Evolutionary conservation across 2,113 vertebrate species (phyloP).

Genomic region (Orthochromis indermauri): DNA sequence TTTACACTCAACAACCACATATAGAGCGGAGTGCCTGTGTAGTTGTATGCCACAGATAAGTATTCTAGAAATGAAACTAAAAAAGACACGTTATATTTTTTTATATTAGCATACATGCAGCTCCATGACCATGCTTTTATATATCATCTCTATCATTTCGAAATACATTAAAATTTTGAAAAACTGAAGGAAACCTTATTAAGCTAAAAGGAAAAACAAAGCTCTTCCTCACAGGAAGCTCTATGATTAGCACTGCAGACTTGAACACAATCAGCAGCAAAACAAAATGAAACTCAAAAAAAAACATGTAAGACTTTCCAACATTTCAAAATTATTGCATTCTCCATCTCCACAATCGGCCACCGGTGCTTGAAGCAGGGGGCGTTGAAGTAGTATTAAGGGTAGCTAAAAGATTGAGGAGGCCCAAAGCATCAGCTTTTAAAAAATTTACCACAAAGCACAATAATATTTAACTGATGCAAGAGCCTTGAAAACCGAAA

Average conservation of each 20-base stretch:
- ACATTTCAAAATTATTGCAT: conserved; percentile 43
- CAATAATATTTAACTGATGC: conserved; percentile 58
- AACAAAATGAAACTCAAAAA: neutral
- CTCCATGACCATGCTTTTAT: neutral
- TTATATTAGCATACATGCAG: neutral
- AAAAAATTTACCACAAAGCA: conserved; percentile 54
- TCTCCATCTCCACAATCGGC: neutral
- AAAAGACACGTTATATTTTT: neutral
- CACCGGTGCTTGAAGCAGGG: neutral
- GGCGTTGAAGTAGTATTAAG: neutral
- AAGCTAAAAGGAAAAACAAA: neutral
- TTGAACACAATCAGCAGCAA: neutral
- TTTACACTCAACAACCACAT: neutral
- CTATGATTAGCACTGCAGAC: neutral
- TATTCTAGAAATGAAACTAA: neutral
- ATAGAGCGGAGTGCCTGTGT: neutral
- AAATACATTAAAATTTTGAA: neutral
- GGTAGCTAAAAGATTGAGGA: conserved; percentile 29
- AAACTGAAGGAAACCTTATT: neutral
- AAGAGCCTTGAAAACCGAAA: conserved; percentile 61
- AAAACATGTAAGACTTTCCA: conserved; percentile 20
- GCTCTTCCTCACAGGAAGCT: neutral
- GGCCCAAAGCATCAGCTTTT: conserved; percentile 27
- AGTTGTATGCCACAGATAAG: neutral
- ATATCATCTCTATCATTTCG: neutral